phyloP scores from a whole-genome alignment of 1,140 invertebrate species.

The Cylas formicarius region DNA sequence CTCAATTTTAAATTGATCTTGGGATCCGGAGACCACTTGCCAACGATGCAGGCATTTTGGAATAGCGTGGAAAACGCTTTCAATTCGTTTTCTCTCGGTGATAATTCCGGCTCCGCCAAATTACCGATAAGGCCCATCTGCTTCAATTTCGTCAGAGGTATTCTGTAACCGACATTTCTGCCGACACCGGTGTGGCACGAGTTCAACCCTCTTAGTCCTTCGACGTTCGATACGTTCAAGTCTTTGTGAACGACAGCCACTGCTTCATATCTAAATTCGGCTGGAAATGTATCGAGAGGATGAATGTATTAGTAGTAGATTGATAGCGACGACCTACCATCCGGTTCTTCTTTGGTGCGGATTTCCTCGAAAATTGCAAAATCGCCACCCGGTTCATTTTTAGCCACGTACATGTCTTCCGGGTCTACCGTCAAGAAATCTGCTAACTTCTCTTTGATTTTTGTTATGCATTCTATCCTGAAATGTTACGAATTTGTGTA shows the following conservation, averaged over 20 bases:
- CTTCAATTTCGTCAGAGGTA: constrained; percentile 64
- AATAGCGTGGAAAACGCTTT: constrained; percentile 66
- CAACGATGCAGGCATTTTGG: constrained; percentile 67
- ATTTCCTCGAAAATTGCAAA: constrained; percentile 62
- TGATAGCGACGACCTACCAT: constrained; percentile 41
- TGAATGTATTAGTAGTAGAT: background rate
- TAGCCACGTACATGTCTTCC: constrained; percentile 77
- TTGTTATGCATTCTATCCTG: constrained; percentile 65
- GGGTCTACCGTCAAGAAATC: constrained; percentile 76
- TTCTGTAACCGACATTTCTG: constrained; percentile 72
- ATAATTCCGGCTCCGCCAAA: constrained; percentile 57
- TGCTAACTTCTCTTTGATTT: constrained; percentile 64
- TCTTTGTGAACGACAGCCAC: constrained; percentile 69
- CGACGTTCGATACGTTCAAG: constrained; percentile 53
- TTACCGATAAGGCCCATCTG: constrained; percentile 58
- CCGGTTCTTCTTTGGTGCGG: constrained; percentile 55
- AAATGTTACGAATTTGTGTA: too few relatives aligned
- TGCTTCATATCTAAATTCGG: constrained; percentile 67
- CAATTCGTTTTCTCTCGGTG: constrained; percentile 68
- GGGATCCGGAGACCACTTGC: constrained; percentile 67
- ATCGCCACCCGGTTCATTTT: constrained; percentile 54
- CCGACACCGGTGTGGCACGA: constrained; percentile 76
- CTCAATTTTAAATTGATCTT: constrained; percentile 60
- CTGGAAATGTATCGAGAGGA: constrained; percentile 36
- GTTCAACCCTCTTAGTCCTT: constrained; percentile 60